Evolutionary conservation across 2,888 invertebrate genomes (phyloP).

Genomic region (Calliscelio sp.): DNA sequence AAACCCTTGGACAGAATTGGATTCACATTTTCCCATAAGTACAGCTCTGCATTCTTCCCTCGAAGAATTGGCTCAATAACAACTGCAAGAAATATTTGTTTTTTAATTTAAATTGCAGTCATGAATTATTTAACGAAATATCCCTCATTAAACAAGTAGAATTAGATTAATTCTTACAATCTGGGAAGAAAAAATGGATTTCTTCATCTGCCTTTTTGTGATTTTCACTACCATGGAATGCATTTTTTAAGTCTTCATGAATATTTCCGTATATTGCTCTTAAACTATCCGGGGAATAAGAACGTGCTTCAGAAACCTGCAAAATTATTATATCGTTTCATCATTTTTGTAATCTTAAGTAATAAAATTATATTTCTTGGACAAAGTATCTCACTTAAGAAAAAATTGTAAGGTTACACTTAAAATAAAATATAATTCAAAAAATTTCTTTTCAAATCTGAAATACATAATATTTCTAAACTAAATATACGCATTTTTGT

Average conservation of each 20-base stretch:
- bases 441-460: no score
- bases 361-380: background rate
- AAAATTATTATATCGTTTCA: constrained; percentile 36
- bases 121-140: background rate
- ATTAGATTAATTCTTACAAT: constrained; percentile 87
- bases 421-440: background rate
- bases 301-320: constrained; percentile 88
- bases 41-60: constrained; percentile 89
- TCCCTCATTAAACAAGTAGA: background rate
- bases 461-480: background rate
- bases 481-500: no score
- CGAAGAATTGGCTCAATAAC: constrained; percentile 49
- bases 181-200: constrained; percentile 95
- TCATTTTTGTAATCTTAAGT: constrained; percentile 11
- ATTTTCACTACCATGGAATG: constrained; percentile 92
- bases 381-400: background rate
- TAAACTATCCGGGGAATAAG: constrained; percentile 90
- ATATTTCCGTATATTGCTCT: constrained; percentile 91
- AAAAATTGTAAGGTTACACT: background rate
- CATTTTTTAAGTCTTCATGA: constrained; percentile 90
- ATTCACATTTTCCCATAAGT: constrained; percentile 90
- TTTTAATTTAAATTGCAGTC: no score
- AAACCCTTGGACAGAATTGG: constrained; percentile 89
- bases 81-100: no score
- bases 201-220: constrained; percentile 90